Evolutionary conservation across 2,888 invertebrate genomes (phyloP).

Genomic region (Thymelicus sylvestris): DNA sequence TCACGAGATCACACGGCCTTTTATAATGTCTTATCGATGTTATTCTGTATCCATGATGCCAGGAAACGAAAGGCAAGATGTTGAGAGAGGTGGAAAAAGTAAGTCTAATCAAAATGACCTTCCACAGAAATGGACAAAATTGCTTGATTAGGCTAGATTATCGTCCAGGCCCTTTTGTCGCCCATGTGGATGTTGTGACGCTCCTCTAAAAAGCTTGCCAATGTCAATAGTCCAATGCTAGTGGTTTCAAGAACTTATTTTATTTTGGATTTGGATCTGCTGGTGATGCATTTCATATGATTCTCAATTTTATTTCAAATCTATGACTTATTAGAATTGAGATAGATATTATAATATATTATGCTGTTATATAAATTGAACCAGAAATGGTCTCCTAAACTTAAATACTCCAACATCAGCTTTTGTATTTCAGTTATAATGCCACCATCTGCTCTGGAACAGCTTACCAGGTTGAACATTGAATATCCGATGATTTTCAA

Average conservation of each 20-base stretch:
- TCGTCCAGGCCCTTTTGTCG: too few species aligned
- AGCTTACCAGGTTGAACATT: slow-evolving; percentile 95
- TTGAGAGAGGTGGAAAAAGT: slow-evolving; percentile 99
- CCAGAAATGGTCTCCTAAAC: too few species aligned
- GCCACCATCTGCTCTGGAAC: slow-evolving; percentile 98
- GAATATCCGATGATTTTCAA: slow-evolving; percentile 99
- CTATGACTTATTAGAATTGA: too few species aligned
- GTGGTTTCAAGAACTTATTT: too few species aligned
- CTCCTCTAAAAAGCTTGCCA: too few species aligned
- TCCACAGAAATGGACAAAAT: not conserved
- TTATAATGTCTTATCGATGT: slow-evolving; percentile 94
- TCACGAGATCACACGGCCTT: slow-evolving; percentile 92
- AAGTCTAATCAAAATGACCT: slow-evolving; percentile 53
- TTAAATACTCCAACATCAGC: not conserved
- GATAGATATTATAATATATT: too few species aligned
- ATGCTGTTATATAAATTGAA: not conserved
- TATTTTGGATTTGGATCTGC: too few species aligned
- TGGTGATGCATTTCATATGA: too few species aligned
- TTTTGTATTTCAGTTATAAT: slow-evolving; percentile 92
- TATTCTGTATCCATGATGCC: slow-evolving; percentile 98
- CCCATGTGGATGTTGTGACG: too few species aligned
- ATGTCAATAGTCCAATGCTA: too few species aligned
- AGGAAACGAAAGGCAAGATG: slow-evolving; percentile 96
- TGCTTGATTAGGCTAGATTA: too few species aligned
- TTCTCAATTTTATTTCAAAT: too few species aligned